These are phyloP conservation scores for Nothocercus nigrocapillus DNA, from an alignment of 2,113 vertebrate genomes.

Conservation along the genomic window DNA sequence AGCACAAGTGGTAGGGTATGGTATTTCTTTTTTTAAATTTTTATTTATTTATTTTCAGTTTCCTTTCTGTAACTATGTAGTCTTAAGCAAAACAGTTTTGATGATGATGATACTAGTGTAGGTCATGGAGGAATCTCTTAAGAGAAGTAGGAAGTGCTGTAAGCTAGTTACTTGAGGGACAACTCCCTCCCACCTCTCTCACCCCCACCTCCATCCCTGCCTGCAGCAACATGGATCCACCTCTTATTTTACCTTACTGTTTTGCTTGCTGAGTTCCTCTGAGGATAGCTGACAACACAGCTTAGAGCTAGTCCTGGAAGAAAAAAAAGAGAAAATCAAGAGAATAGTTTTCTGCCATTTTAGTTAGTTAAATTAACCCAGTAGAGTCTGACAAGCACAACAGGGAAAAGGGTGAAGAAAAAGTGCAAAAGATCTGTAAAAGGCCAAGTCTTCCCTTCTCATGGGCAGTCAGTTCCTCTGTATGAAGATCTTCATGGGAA, in stretches of 20 bases:
- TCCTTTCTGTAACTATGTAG: not conserved
- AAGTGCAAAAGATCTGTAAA: not conserved
- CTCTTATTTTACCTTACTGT: not conserved
- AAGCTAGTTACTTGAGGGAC: not conserved
- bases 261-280: not conserved
- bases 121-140: not conserved
- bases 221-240: not conserved
- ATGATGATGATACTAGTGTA: not conserved
- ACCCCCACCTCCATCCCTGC: not conserved
- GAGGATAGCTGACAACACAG: not conserved
- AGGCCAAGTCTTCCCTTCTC: not conserved
- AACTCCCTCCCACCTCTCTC: too few relatives aligned
- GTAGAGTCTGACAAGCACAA: not conserved
- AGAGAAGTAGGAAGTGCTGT: not conserved
- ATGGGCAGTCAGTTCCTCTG: not conserved
- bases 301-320: not conserved
- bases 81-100: not conserved
- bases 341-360: not conserved
- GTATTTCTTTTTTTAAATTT: too few relatives aligned
- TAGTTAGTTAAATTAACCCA: not conserved
- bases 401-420: not conserved
- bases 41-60: not conserved
- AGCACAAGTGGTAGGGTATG: not conserved
- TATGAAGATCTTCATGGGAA: not conserved
- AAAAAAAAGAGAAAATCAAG: too few relatives aligned